These are phyloP conservation scores for Elymnias hypermnestra DNA, from an alignment of 1,140 invertebrate species.

Conservation along the genomic window DNA sequence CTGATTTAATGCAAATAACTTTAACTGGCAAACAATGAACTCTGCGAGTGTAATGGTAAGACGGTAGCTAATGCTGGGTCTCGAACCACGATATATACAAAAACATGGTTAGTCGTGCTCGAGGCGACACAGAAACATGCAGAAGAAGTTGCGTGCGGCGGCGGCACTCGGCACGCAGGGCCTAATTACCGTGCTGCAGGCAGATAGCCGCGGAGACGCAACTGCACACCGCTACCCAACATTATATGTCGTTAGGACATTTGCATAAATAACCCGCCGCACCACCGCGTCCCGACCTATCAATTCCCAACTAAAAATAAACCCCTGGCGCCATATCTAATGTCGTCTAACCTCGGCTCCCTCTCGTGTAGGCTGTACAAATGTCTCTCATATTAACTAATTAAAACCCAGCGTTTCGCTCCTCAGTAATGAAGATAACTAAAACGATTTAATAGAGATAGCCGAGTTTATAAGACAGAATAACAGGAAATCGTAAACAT, in stretches of 20 bases:
- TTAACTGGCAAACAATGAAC: constrained; percentile 37
- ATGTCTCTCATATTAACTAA: constrained; percentile 17
- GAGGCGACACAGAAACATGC: constrained; percentile 66
- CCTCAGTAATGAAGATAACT: constrained; percentile 39
- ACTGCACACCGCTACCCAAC: constrained; percentile 46
- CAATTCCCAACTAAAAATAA: constrained; percentile 67
- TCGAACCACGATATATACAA: constrained; percentile 48
- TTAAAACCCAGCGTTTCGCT: constrained; percentile 35
- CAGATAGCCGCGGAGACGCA: constrained; percentile 44
- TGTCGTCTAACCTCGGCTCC: constrained; percentile 8
- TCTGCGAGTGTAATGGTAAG: constrained; percentile 30
- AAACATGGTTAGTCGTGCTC: constrained; percentile 59
- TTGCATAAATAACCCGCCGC: constrained; percentile 63
- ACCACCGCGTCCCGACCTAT: constrained; percentile 51
- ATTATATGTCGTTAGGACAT: constrained; percentile 73
- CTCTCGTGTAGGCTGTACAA: neutral
- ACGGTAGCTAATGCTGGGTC: constrained; percentile 42
- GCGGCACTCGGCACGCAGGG: constrained; percentile 49
- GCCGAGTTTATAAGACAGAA: constrained; percentile 44
- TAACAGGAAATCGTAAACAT: constrained; percentile 72
- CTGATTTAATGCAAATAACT: constrained; percentile 33
- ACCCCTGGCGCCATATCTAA: constrained; percentile 41
- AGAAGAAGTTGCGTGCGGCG: constrained; percentile 46
- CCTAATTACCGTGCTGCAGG: constrained; percentile 68
- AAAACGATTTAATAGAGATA: constrained; percentile 60